These are phyloP conservation scores for Sphaerophoria rueppellii DNA, from an alignment of 2,888 invertebrate species.

Conservation along the genomic window DNA sequence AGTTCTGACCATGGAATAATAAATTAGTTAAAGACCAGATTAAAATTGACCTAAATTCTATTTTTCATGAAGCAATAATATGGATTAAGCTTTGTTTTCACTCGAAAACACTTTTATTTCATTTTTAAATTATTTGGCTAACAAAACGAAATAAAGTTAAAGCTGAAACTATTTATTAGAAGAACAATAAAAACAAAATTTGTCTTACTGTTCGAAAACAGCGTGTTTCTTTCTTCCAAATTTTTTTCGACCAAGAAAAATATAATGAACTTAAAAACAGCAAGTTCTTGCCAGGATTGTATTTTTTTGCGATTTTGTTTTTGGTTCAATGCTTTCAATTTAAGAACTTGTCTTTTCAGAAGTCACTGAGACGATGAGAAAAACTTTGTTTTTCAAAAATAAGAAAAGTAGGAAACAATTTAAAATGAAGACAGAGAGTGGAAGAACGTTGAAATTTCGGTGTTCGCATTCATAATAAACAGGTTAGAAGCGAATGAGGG, in stretches of 20 bases:
- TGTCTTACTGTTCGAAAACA: neutral
- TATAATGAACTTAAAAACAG: neutral
- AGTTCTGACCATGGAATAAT: slow-evolving; percentile 21
- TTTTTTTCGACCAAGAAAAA: neutral
- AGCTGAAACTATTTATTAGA: slow-evolving; percentile 20
- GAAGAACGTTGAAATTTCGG: slow-evolving; percentile 23
- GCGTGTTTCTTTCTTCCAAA: neutral
- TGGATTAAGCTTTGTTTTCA: too few species aligned
- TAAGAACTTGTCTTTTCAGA: slow-evolving; percentile 3
- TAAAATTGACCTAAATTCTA: neutral
- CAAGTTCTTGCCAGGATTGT: slow-evolving; percentile 7
- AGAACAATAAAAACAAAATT: slow-evolving; percentile 29
- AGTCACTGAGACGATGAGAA: neutral
- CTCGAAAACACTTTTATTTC: neutral
- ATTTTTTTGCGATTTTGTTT: neutral
- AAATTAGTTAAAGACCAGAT: slow-evolving; percentile 19
- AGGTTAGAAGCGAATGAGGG: neutral
- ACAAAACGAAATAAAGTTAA: too few species aligned
- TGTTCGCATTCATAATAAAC: neutral
- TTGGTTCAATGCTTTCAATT: slow-evolving; percentile 39
- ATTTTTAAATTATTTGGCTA: too few species aligned
- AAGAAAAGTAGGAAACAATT: slow-evolving; percentile 24
- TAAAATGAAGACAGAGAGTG: slow-evolving; percentile 36
- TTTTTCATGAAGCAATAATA: neutral
- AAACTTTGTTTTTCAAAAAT: neutral